Evolutionary conservation across 2,888 invertebrate species (phyloP).

Genomic region (Meghimatium bilineatum): DNA sequence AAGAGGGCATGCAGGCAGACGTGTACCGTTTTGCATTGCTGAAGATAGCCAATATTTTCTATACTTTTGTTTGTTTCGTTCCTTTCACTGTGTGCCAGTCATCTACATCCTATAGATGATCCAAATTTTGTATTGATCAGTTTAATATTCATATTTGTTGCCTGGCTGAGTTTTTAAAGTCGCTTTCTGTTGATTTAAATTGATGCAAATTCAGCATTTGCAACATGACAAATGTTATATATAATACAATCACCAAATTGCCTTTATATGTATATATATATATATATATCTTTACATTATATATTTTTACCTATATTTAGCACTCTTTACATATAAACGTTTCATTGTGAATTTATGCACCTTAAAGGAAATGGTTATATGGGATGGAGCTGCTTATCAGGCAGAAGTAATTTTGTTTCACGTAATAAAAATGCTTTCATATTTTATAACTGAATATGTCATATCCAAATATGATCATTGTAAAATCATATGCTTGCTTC

Average conservation of each 20-base stretch:
- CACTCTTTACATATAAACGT: neutral
- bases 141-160: slow-evolving; percentile 32
- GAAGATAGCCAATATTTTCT: slow-evolving; percentile 24
- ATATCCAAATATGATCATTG: neutral
- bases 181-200: slow-evolving; percentile 4
- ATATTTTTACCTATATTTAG: slow-evolving; percentile 1
- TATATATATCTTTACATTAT: neutral
- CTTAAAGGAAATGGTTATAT: neutral
- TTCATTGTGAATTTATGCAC: slow-evolving; percentile 6
- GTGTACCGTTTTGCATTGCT: slow-evolving; percentile 37
- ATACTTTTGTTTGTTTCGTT: slow-evolving; percentile 27
- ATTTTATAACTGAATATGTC: neutral
- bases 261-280: neutral
- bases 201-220: neutral
- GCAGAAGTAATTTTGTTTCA: neutral
- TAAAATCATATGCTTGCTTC: neutral
- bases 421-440: neutral
- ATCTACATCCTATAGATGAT: slow-evolving; percentile 11
- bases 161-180: slow-evolving; percentile 31
- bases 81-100: slow-evolving; percentile 19
- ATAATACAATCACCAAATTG: neutral
- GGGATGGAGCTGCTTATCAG: neutral
- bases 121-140: slow-evolving; percentile 21
- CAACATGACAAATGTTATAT: neutral
- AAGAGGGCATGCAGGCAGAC: slow-evolving; percentile 47